phyloP scores from a whole-genome alignment of 2,797 vertebrate species.

The Hydrocynus forskahlii region DNA sequence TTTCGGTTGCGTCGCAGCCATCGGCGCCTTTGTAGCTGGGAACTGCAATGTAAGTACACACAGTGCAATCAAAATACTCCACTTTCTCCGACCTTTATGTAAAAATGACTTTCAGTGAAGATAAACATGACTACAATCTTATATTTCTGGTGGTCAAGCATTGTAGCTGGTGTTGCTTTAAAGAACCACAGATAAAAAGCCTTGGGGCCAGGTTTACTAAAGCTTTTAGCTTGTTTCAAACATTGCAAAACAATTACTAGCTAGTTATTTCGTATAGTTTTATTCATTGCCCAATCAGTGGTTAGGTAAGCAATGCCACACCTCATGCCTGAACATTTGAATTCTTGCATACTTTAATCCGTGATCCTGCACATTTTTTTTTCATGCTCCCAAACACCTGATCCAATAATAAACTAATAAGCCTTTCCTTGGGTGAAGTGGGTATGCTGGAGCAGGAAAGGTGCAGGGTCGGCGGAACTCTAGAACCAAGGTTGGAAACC shows the following conservation, averaged over 20 bases:
- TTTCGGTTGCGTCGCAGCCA: conserved; percentile 70
- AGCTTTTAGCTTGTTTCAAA: background rate
- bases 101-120: background rate
- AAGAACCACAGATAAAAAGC: background rate
- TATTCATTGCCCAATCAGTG: background rate
- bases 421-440: too few species aligned
- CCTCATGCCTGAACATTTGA: background rate
- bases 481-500: too few species aligned
- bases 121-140: background rate
- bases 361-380: too few species aligned
- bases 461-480: too few species aligned
- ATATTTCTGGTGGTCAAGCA: too few species aligned
- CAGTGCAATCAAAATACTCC: background rate
- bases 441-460: too few species aligned
- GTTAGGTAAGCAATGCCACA: background rate
- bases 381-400: too few species aligned
- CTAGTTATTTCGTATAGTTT: background rate
- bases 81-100: background rate
- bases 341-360: background rate
- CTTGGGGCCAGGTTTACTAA: background rate
- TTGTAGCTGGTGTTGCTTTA: too few species aligned
- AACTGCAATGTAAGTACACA: conserved; percentile 80
- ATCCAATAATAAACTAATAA: too few species aligned
- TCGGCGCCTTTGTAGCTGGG: conserved; percentile 76
- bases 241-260: background rate